phyloP scores from a whole-genome alignment of 2,797 vertebrate genomes.

The Spinus pinus region DNA sequence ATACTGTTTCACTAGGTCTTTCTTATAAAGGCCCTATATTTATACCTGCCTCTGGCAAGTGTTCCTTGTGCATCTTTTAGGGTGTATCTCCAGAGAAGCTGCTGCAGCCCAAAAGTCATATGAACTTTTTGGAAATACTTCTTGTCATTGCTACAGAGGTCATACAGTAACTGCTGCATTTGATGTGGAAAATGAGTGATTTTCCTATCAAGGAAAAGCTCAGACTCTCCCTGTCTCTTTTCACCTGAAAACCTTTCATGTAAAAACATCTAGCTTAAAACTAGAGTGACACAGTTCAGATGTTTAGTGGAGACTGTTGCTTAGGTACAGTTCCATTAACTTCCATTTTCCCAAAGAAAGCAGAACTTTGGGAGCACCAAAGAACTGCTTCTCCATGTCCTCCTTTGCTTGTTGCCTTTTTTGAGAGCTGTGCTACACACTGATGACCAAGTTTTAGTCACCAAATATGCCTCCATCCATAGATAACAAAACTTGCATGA shows the following conservation, averaged over 20 bases:
- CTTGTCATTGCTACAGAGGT: neutral
- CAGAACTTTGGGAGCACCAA: neutral
- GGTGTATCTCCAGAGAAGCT: neutral
- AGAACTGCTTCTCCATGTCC: neutral
- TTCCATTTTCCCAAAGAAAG: neutral
- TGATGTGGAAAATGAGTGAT: neutral
- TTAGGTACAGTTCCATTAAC: neutral
- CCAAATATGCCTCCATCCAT: neutral
- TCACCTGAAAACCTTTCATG: neutral
- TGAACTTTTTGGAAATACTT: neutral
- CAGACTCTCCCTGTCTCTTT: neutral
- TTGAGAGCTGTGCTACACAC: neutral
- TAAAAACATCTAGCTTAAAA: neutral
- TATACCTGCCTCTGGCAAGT: neutral
- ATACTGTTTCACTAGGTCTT: neutral
- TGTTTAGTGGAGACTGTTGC: neutral
- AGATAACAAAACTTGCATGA: neutral
- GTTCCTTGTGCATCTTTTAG: neutral
- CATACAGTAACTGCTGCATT: neutral
- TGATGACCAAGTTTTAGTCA: neutral
- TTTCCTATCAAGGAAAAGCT: neutral
- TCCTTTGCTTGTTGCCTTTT: neutral
- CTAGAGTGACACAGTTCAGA: neutral
- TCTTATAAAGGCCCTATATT: neutral
- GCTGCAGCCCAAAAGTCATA: neutral